A percentile compares a stretch with the other conserved stretches of the same genome.
Conservation (phyloP, 2,888 invertebrate species). For the Chrysopilus asiliformis region DNA sequence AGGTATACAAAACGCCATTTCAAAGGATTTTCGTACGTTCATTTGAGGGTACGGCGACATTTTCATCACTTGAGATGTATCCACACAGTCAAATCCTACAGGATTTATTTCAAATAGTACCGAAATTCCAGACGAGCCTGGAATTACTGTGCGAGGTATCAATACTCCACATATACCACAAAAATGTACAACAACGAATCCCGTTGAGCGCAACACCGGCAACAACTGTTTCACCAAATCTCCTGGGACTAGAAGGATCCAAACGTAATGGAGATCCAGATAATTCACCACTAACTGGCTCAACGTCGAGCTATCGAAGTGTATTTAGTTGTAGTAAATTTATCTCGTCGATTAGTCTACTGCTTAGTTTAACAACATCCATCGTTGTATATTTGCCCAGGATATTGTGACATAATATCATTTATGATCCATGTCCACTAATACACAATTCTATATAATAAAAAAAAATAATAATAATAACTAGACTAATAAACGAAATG, state of each 20-base stretch:
- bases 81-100: conserved; percentile 35
- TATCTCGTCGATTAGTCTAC: conserved; percentile 1
- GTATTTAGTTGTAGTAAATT: background rate
- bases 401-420: too few species aligned
- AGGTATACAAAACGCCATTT: conserved; percentile 34
- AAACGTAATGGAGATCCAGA: conserved; percentile 35
- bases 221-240: conserved; percentile 34
- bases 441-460: too few species aligned
- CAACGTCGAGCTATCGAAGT: conserved; percentile 7
- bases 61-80: conserved; percentile 33
- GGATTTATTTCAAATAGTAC: conserved; percentile 31
- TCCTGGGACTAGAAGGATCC: conserved; percentile 33
- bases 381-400: too few species aligned
- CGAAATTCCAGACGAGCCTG: conserved; percentile 33
- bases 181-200: conserved; percentile 34
- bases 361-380: too few species aligned
- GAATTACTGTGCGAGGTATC: conserved; percentile 33
- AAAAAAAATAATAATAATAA: too few species aligned
- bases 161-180: conserved; percentile 35
- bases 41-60: conserved; percentile 32
- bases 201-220: conserved; percentile 28
- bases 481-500: too few species aligned
- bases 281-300: conserved; percentile 34
- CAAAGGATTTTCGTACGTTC: conserved; percentile 33
- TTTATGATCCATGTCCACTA: too few species aligned